Base-by-base conservation (phyloP, 2,888 invertebrate genomes). In the Tipula lateralis region DNA sequence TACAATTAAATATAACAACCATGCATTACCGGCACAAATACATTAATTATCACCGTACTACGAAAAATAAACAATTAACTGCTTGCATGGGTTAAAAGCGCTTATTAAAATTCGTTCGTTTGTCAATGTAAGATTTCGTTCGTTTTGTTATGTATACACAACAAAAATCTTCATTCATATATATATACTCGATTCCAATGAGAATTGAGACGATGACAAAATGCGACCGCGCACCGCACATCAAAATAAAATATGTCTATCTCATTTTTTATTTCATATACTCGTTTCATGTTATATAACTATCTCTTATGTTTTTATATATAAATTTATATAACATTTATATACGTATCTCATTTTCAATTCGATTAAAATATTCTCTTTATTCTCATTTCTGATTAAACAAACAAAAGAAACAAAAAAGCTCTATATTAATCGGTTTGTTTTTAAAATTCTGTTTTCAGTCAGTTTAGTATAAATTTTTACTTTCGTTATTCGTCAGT, bases 11-110 rank as follows among this genome's bases (percentile, higher is more conserved):
- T 16, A 66, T 9, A 19, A 19, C 16, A 50, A 66, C 19, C 66
- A 66, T 66, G 19, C 66, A 66, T 66, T 66, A 66, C 66, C 66
- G 66, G 66, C 66, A 66, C 24, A 66, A 66, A 66, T 66, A 24
- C 66, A 66, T 9, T 66, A 66, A 66, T 66, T 66, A 24, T 24
- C 66, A 66, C 66, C 24, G 66, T 66, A 66, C 66, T 24, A 7
- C 19, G 12, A 24, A 50, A 44, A 44, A 50, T n/a, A n/a, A 50
- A 16, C 44, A 50, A 50, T 50, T 50, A 50, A 66, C 24, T 66
- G 24, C 66, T 66, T 24, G 66, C 66, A 66, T 66, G 66, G 66
- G 66, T 66, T 66, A 66, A 66, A 66, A 66, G 66, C 66, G 66
- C 66, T 66, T 24, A 66, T 24, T 6, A 66, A 66, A 24, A 66